Evolutionary conservation across 1,140 invertebrate species (phyloP), one percentile per base, ranked within the genome.

Genomic region (Neodiprion virginianus): DNA sequence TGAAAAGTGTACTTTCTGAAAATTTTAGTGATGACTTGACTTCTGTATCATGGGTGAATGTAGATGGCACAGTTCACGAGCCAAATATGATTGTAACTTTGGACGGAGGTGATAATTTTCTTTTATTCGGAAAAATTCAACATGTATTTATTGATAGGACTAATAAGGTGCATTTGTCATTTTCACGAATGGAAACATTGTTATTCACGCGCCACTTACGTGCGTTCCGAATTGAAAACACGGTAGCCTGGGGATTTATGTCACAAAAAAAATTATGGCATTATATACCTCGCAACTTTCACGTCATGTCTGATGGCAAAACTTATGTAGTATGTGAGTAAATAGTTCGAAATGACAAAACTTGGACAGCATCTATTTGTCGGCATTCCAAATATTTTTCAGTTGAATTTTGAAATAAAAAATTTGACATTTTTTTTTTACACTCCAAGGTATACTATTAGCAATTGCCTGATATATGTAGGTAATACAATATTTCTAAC

Each of bases 111-210:
- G 28, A 74, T 74, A 9, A 7, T 2, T 8, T 17, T 7, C 50
- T 74, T 12, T 61, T 23, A 72, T 72, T 69, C 17, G 74, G 71
- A 8, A 61, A 72, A 69, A 72, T 72, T 9, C 23, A 72, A 48
- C 49, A 75, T 66, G 69, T 75, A 40, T 68, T 75, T 11, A 67
- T 74, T 49, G 67, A 65, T 50, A 7, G 49, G 21, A 69, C 47
- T 47, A 49, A 61, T 48, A 71, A 72, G 1, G 67, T 72, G 53
- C 69, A 75, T 75, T 75, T 75, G 48, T n/a, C 72, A n/a, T 9
- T 48, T 3, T 7, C 48, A 65, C 72, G 9, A 72, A 72, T 75
- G 17, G 21, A 12, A 48, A 75, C 67, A 2, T 67, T 72, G 11
- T 49, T 23, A 28, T 72, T 47, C 47, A 72, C 21, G 8, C 21